Evolutionary conservation across 2,113 vertebrate genomes (phyloP).

Genomic region (Mirounga angustirostris): DNA sequence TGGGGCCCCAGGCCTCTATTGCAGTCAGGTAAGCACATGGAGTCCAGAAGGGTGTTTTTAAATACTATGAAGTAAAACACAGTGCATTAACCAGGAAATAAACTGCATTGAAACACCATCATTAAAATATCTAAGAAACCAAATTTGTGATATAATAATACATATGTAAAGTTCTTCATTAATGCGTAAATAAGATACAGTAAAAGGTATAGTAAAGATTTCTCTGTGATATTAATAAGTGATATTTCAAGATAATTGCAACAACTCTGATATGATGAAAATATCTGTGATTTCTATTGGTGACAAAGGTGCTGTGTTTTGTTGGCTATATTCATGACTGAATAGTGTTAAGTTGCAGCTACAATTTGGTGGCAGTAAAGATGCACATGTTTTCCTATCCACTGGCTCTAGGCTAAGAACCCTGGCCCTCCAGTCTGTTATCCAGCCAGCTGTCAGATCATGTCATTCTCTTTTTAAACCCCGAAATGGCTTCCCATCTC

Average conservation of each 20-base stretch:
- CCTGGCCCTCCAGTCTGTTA: neutral
- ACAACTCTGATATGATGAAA: neutral
- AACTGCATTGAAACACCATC: neutral
- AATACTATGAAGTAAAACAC: neutral
- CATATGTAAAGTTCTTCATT: neutral
- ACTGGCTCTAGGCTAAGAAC: neutral
- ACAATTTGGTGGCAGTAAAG: neutral
- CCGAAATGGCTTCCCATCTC: neutral
- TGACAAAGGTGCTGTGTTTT: neutral
- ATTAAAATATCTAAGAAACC: constrained; percentile 18
- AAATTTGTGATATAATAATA: neutral
- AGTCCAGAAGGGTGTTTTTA: neutral
- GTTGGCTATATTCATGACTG: neutral
- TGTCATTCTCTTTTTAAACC: neutral
- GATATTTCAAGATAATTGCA: constrained; percentile 24
- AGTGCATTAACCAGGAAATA: neutral
- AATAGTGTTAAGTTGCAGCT: neutral
- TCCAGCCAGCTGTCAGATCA: neutral
- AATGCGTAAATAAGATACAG: neutral
- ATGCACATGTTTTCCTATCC: neutral
- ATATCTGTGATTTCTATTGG: neutral
- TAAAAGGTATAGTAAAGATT: neutral
- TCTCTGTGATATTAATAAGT: neutral
- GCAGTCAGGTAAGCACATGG: neutral
- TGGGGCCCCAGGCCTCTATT: neutral